Conservation (phyloP, 2,888 invertebrate genomes). For the Frankliniella fusca region DNA sequence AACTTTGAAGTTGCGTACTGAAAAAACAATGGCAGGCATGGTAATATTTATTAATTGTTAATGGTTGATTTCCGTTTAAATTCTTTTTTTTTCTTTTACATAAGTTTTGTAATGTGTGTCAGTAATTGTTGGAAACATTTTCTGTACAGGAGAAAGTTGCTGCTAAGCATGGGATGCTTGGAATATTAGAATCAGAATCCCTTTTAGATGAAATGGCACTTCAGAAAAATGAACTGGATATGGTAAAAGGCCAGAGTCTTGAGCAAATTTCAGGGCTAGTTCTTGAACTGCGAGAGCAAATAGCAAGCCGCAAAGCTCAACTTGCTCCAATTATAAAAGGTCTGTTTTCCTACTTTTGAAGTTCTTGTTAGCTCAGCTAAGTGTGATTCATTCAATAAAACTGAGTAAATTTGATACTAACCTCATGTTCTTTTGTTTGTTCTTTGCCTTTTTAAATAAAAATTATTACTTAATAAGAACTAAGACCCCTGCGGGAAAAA, state of each 20-base stretch:
- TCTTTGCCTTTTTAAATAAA: background rate
- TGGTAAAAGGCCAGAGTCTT: conserved; percentile 51
- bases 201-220: conserved; percentile 56
- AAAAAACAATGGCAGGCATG: conserved; percentile 53
- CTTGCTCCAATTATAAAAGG: conserved; percentile 51
- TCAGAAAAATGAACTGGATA: conserved; percentile 51
- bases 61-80: conserved; percentile 25
- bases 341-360: background rate
- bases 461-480: conserved; percentile 44
- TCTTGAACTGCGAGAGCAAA: conserved; percentile 51
- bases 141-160: background rate
- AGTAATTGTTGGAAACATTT: conserved; percentile 29
- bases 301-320: conserved; percentile 61
- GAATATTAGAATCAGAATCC: conserved; percentile 54
- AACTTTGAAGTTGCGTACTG: conserved; percentile 57
- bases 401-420: conserved; percentile 50
- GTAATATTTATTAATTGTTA: conserved; percentile 44
- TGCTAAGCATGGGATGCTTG: conserved; percentile 47
- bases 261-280: conserved; percentile 54
- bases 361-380: too few species aligned
- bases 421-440: conserved; percentile 5
- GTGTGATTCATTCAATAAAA: conserved; percentile 42
- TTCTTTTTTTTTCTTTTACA: conserved; percentile 5
- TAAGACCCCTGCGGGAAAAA: conserved; percentile 64
- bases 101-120: background rate